Conservation (phyloP, 1,140 invertebrate species). For the Melitaea cinxia region DNA sequence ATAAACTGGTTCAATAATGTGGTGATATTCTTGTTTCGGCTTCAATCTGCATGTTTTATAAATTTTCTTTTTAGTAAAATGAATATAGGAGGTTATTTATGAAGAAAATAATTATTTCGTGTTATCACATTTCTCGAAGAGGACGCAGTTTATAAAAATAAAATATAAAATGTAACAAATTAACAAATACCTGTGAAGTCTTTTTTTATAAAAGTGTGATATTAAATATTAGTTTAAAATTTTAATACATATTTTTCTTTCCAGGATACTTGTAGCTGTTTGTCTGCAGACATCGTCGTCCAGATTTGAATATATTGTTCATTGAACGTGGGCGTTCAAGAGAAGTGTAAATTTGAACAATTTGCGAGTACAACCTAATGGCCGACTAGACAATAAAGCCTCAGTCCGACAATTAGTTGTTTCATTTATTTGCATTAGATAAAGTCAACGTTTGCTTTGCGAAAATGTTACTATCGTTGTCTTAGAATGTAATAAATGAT, state of each 20-base stretch:
- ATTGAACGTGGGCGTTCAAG: conserved; percentile 14
- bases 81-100: too few species aligned
- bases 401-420: conserved; percentile 28
- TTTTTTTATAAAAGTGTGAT: too few species aligned
- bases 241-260: conserved; percentile 3
- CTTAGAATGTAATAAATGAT: too few species aligned
- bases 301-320: neutral
- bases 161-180: too few species aligned
- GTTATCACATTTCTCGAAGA: too few species aligned
- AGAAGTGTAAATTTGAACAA: conserved; percentile 36
- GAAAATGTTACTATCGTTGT: conserved; percentile 8
- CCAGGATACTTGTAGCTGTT: neutral
- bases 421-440: conserved; percentile 27
- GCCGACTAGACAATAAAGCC: conserved; percentile 36
- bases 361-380: conserved; percentile 33
- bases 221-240: neutral
- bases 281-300: neutral
- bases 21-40: too few species aligned
- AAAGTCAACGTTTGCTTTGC: conserved; percentile 12
- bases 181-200: too few species aligned
- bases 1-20: too few species aligned
- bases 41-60: too few species aligned
- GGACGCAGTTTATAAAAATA: too few species aligned
- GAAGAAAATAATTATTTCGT: too few species aligned
- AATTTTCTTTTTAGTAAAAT: too few species aligned